Percentiles rank a stretch among this genome's conserved stretches.
phyloP scores from a whole-genome alignment of 2,888 invertebrate genomes.

The Cataglyphis rosenhaueri region DNA sequence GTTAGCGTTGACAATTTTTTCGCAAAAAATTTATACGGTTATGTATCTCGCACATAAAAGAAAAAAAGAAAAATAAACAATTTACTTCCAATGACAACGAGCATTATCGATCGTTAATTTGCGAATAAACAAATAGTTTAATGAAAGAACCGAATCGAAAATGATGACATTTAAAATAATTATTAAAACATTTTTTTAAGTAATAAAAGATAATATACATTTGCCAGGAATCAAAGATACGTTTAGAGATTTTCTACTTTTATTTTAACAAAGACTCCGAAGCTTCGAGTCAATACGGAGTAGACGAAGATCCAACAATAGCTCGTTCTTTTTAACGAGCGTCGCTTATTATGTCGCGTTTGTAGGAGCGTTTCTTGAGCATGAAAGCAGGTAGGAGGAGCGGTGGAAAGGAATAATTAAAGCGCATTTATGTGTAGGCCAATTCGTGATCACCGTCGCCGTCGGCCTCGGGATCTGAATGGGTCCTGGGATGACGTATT shows the following conservation, averaged over 20 bases:
- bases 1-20: conserved; percentile 21
- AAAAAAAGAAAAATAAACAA: neutral
- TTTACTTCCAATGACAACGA: neutral
- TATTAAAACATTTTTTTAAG: neutral
- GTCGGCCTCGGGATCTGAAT: conserved; percentile 76
- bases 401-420: conserved; percentile 79
- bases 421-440: conserved; percentile 82
- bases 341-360: conserved; percentile 55
- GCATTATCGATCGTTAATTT: neutral
- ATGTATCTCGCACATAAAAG: neutral
- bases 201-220: neutral
- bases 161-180: neutral
- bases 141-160: neutral
- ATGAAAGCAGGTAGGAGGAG: conserved; percentile 46
- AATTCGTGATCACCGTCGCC: conserved; percentile 81
- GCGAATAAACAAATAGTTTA: neutral
- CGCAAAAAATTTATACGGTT: conserved; percentile 13
- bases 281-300: conserved; percentile 39
- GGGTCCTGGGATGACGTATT: conserved; percentile 83
- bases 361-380: conserved; percentile 49
- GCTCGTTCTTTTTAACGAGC: conserved; percentile 54
- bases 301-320: conserved; percentile 48
- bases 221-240: neutral
- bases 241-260: neutral
- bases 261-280: conserved; percentile 37